A percentile compares a stretch with the other conserved stretches of the same genome.
Evolutionary conservation across 2,113 vertebrate species (phyloP).

Genomic region (Seriola quinqueradiata): DNA sequence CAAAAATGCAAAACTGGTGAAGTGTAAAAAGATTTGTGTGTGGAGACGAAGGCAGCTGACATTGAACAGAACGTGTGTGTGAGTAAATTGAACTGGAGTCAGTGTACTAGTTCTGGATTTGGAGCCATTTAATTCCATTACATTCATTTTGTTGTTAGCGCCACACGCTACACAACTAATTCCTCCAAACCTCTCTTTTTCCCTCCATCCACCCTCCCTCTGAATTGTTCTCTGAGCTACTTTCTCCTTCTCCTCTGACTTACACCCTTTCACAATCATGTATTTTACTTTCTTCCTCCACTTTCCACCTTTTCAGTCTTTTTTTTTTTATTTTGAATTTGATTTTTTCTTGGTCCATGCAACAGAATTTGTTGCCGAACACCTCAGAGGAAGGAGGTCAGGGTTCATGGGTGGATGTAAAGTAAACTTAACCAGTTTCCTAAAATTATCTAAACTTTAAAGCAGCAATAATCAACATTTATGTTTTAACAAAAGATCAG

Average conservation of each 20-base stretch:
- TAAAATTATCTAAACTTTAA: neutral
- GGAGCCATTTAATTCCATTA: slow-evolving; percentile 64
- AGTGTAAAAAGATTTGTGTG: slow-evolving; percentile 14
- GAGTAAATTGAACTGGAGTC: slow-evolving; percentile 51
- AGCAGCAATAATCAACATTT: neutral
- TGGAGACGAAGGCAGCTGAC: slow-evolving; percentile 20
- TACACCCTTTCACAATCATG: too few relatives aligned
- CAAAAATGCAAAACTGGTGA: slow-evolving; percentile 4
- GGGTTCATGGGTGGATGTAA: too few relatives aligned
- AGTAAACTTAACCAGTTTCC: neutral
- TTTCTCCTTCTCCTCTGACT: neutral
- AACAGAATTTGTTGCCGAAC: too few relatives aligned
- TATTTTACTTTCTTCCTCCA: too few relatives aligned
- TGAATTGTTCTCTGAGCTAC: neutral
- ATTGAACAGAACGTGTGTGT: slow-evolving; percentile 56
- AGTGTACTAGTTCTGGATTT: slow-evolving; percentile 49
- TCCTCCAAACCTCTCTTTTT: neutral
- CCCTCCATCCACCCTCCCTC: neutral
- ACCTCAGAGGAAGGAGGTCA: neutral
- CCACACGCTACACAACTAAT: slow-evolving; percentile 6
- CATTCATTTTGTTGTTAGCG: slow-evolving; percentile 44
- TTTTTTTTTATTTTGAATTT: too few relatives aligned
- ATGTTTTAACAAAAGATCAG: too few relatives aligned
- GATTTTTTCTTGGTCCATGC: too few relatives aligned
- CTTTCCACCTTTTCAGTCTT: too few relatives aligned